Percentiles rank a stretch among this genome's conserved stretches.
phyloP scores from a whole-genome alignment of 1,140 invertebrate genomes.

The Drosophila orena region DNA sequence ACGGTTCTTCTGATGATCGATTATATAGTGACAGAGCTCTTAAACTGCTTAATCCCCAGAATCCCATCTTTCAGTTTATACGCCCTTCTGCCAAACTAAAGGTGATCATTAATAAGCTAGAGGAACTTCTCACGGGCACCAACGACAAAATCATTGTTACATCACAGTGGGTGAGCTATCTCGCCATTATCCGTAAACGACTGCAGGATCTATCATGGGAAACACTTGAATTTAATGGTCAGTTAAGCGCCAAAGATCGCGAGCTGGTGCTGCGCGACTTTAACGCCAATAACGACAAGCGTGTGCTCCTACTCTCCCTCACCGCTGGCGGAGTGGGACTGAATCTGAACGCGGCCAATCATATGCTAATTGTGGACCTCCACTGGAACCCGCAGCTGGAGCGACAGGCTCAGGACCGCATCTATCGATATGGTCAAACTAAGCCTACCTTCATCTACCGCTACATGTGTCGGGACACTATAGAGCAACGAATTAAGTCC shows the following conservation, averaged over 20 bases:
- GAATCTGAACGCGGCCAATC: conserved; percentile 63
- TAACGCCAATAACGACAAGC: conserved; percentile 23
- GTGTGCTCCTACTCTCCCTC: conserved; percentile 49
- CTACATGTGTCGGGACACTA: conserved; percentile 91
- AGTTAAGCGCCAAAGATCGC: conserved; percentile 27
- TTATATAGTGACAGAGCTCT: conserved; percentile 11
- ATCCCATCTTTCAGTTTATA: conserved; percentile 54
- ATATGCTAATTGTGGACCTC: conserved; percentile 53
- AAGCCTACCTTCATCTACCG: conserved; percentile 85
- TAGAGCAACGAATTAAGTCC: conserved; percentile 92
- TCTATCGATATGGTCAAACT: conserved; percentile 60
- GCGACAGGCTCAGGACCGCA: conserved; percentile 61
- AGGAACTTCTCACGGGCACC: conserved; percentile 35
- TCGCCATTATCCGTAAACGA: conserved; percentile 28
- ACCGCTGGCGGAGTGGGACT: conserved; percentile 60
- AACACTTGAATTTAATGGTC: conserved; percentile 48
- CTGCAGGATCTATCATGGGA: conserved; percentile 21
- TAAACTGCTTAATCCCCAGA: conserved; percentile 28
- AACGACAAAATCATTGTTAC: conserved; percentile 57
- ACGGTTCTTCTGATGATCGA: not conserved
- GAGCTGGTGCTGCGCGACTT: conserved; percentile 40
- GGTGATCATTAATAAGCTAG: conserved; percentile 24
- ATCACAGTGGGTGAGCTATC: conserved; percentile 50
- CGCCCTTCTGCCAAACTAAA: conserved; percentile 39
- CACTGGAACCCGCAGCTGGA: conserved; percentile 66